Evolutionary conservation across 1,140 invertebrate genomes (phyloP).

Genomic region (Danaus plexippus): DNA sequence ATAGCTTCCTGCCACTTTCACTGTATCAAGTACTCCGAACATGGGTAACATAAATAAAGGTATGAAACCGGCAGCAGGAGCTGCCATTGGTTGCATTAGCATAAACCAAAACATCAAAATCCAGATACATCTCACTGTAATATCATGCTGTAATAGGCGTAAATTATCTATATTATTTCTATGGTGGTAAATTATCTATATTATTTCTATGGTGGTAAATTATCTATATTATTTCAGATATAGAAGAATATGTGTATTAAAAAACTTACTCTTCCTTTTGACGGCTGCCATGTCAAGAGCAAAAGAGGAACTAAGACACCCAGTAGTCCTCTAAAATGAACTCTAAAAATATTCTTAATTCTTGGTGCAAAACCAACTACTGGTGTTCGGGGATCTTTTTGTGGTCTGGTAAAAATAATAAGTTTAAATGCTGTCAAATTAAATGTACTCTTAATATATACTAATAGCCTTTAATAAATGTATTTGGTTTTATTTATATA

Average conservation of each 20-base stretch:
- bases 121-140: slow-evolving; percentile 39
- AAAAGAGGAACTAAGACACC: slow-evolving; percentile 31
- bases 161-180: too few relatives aligned
- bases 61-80: slow-evolving; percentile 32
- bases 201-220: too few relatives aligned
- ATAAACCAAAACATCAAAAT: slow-evolving; percentile 38
- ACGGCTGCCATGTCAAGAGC: slow-evolving; percentile 30
- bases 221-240: too few relatives aligned
- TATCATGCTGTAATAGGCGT: slow-evolving; percentile 26
- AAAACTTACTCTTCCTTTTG: slow-evolving; percentile 30
- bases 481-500: too few relatives aligned
- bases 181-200: too few relatives aligned
- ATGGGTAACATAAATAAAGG: slow-evolving; percentile 45
- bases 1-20: slow-evolving; percentile 27
- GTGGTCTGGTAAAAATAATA: slow-evolving; percentile 4
- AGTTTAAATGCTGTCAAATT: slow-evolving; percentile 3
- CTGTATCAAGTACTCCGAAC: slow-evolving; percentile 32
- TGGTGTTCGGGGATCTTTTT: slow-evolving; percentile 26
- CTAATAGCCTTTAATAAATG: slow-evolving; percentile 3
- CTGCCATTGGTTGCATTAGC: slow-evolving; percentile 34
- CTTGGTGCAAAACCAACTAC: slow-evolving; percentile 21
- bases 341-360: slow-evolving; percentile 26
- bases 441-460: slow-evolving; percentile 6
- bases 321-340: slow-evolving; percentile 33
- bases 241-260: slow-evolving; percentile 10